Base-by-base conservation (phyloP, 2,113 vertebrate species). In the Takifugu bimaculatus region DNA sequence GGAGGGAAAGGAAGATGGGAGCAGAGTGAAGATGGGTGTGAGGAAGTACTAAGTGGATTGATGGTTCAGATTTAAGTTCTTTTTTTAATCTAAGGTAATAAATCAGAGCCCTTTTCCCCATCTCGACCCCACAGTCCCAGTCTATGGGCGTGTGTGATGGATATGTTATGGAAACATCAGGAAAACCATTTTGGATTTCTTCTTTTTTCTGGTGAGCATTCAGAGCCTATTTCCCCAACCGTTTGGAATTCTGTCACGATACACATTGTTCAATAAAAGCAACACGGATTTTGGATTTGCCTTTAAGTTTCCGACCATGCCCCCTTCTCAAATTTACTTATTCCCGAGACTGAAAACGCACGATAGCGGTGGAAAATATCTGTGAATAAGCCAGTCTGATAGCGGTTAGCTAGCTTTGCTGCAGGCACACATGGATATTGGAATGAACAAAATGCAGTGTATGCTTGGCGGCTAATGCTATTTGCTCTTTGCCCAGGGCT, bases 241-340 rank as follows among this genome's bases (percentile, higher is more conserved):
- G 73, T 81, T 84, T 79, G 75, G 75, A 84, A 64, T 67, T 58
- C n/a, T 54, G 70, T 83, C 80, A 68, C 78, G 77, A 83, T 87
- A 83, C 60, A 84, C 71, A 55, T 56, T 79, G 78, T 82, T 68
- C 65, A 81, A 82, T 85, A 79, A 86, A 79, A 83, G 73, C 74
- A 80, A 83, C 81, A 86, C 44, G 82, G 82, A 83, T 85, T 50
- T 84, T 83, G 82, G 86, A 88, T 88, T 88, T 81, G 73, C 79
- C 72, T 73, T 74, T 77, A 72, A 59, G 60, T 75, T 75, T 69
- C 66, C 57, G 72, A 68, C 66, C 53, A 57, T 51, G 70, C 79
- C 73, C 20, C 71, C 72, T 44, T 79, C 78, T 82, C 66, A 70
- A 63, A 83, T 77, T 84, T 69, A 78, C 71, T 80, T 81, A 73